These are phyloP conservation scores for Panopea generosa DNA, from an alignment of 2,888 invertebrate species.

Conservation along the genomic window DNA sequence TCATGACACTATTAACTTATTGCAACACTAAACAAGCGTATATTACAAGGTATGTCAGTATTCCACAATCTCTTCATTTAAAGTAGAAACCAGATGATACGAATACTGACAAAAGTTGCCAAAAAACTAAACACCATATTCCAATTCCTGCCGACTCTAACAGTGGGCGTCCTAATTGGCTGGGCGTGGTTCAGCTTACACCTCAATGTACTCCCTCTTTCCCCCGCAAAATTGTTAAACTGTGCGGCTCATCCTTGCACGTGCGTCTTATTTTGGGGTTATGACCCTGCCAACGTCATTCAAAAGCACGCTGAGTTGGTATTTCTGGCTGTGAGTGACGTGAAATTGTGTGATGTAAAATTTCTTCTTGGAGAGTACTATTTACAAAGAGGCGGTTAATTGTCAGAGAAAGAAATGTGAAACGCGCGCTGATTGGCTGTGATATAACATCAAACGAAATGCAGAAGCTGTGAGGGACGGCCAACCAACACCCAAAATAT, in stretches of 20 bases:
- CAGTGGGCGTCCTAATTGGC: slow-evolving; percentile 34
- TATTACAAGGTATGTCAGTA: too few relatives aligned
- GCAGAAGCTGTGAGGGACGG: slow-evolving; percentile 35
- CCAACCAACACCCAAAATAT: slow-evolving; percentile 20
- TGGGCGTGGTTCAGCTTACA: slow-evolving; percentile 22
- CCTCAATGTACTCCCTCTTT: slow-evolving; percentile 8
- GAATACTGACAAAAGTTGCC: too few relatives aligned
- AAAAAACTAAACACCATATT: background rate
- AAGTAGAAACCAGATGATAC: too few relatives aligned
- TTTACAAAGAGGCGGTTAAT: too few relatives aligned
- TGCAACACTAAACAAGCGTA: too few relatives aligned
- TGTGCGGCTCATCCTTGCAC: slow-evolving; percentile 6
- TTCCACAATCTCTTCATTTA: too few relatives aligned
- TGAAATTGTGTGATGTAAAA: too few relatives aligned
- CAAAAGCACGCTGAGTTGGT: slow-evolving; percentile 6
- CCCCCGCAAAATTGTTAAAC: slow-evolving; percentile 19
- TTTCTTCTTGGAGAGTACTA: too few relatives aligned
- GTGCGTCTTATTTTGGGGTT: slow-evolving; percentile 14
- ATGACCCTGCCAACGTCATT: background rate
- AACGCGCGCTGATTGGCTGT: slow-evolving; percentile 36
- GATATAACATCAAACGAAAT: slow-evolving; percentile 34
- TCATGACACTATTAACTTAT: too few relatives aligned
- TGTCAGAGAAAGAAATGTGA: slow-evolving; percentile 6
- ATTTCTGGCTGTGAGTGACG: too few relatives aligned
- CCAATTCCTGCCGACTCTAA: slow-evolving; percentile 4